These are phyloP conservation scores for Phalacrocorax brasilianus DNA, from an alignment of 2,113 vertebrate genomes.

Conservation along the genomic window DNA sequence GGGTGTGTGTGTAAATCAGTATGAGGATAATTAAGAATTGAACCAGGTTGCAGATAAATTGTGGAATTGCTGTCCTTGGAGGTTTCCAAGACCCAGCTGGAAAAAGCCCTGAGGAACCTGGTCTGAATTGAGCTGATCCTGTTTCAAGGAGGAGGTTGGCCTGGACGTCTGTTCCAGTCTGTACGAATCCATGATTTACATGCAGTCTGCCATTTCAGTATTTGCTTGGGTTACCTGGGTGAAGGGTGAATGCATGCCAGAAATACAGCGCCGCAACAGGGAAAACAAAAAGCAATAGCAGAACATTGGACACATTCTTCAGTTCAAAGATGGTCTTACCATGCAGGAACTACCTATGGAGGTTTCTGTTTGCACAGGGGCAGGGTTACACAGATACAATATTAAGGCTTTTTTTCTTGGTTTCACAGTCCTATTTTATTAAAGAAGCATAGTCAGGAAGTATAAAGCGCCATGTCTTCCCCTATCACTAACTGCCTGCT, in stretches of 20 bases:
- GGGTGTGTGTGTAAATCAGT: too few relatives aligned
- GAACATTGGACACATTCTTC: background rate
- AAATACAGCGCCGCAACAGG: accelerated
- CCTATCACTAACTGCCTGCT: background rate
- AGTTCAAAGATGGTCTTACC: background rate
- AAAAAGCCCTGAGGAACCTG: background rate
- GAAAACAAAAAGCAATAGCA: background rate
- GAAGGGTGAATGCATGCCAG: background rate
- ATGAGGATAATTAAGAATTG: background rate
- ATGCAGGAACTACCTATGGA: accelerated
- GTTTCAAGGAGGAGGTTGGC: background rate
- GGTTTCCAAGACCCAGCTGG: background rate
- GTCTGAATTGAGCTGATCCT: background rate
- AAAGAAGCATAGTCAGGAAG: background rate
- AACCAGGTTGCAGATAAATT: background rate
- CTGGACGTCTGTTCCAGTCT: background rate
- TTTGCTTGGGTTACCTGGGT: background rate
- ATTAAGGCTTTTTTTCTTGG: background rate
- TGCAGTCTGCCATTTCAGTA: background rate
- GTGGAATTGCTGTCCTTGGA: background rate
- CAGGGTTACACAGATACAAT: background rate
- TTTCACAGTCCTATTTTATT: background rate
- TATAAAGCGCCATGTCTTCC: background rate
- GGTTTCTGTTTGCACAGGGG: accelerated
- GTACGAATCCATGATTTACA: accelerated